phyloP scores from a whole-genome alignment of 2,888 invertebrate genomes.

The Lysandra coridon region DNA sequence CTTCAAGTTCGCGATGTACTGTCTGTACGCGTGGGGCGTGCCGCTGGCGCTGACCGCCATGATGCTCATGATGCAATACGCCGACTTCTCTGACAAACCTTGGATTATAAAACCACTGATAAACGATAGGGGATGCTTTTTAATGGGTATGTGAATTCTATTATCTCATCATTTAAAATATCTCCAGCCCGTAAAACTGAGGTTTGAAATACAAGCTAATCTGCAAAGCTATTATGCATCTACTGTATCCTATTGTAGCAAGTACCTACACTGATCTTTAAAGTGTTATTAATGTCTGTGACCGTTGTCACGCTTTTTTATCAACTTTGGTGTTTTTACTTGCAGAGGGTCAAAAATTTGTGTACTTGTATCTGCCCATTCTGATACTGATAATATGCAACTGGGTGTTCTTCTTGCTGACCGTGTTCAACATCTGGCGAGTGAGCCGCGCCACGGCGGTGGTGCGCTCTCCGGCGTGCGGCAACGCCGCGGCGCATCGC shows the following conservation, averaged over 20 bases:
- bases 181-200: no score
- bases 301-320: not conserved
- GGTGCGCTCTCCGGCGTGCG: slow-evolving; percentile 49
- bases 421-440: slow-evolving; percentile 68
- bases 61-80: slow-evolving; percentile 47
- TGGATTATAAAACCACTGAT: slow-evolving; percentile 62
- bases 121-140: slow-evolving; percentile 54
- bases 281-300: no score
- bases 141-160: slow-evolving; percentile 51
- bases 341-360: slow-evolving; percentile 58
- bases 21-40: slow-evolving; percentile 61
- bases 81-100: slow-evolving; percentile 49
- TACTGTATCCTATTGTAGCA: not conserved
- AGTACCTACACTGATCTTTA: no score
- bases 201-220: no score
- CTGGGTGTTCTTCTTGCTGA: slow-evolving; percentile 69
- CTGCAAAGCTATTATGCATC: no score
- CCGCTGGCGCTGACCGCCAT: slow-evolving; percentile 55
- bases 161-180: not conserved
- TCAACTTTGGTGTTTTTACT: slow-evolving; percentile 16
- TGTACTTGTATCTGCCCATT: slow-evolving; percentile 68
- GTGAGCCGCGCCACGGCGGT: slow-evolving; percentile 53
- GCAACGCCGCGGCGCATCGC: slow-evolving; percentile 61
- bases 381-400: slow-evolving; percentile 61
- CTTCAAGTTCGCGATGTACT: slow-evolving; percentile 65